These are phyloP conservation scores for Isurus oxyrinchus DNA, from an alignment of 2,113 vertebrate species.

Conservation along the genomic window DNA sequence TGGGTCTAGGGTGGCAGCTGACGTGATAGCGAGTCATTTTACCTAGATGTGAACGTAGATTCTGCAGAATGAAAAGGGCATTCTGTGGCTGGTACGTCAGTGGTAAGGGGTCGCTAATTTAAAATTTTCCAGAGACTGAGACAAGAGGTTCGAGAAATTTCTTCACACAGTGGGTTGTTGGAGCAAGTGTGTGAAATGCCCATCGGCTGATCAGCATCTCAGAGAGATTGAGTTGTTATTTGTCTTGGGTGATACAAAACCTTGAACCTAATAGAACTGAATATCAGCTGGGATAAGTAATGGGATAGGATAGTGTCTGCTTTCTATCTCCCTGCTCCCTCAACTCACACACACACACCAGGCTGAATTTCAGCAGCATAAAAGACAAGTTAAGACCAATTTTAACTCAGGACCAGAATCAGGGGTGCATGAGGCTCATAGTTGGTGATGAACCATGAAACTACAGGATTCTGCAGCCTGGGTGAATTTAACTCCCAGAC, in stretches of 20 bases:
- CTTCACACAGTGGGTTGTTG: not conserved
- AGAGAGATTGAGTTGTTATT: not conserved
- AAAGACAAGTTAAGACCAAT: not conserved
- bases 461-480: not conserved
- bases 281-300: not conserved
- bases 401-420: not conserved
- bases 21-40: not conserved
- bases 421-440: not conserved
- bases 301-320: not conserved
- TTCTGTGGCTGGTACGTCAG: not conserved
- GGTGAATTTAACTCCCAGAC: not conserved
- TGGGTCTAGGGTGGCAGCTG: not conserved
- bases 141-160: not conserved
- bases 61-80: not conserved
- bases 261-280: not conserved
- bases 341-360: not conserved
- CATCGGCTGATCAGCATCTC: not conserved
- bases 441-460: not conserved
- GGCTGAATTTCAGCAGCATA: not conserved
- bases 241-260: not conserved
- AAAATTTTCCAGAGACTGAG: not conserved
- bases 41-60: not conserved
- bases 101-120: not conserved
- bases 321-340: not conserved
- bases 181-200: not conserved